A percentile compares a stretch with the other conserved stretches of the same genome.
phyloP scores from a whole-genome alignment of 1,140 invertebrate species.

The Heliconius eleuchia region DNA sequence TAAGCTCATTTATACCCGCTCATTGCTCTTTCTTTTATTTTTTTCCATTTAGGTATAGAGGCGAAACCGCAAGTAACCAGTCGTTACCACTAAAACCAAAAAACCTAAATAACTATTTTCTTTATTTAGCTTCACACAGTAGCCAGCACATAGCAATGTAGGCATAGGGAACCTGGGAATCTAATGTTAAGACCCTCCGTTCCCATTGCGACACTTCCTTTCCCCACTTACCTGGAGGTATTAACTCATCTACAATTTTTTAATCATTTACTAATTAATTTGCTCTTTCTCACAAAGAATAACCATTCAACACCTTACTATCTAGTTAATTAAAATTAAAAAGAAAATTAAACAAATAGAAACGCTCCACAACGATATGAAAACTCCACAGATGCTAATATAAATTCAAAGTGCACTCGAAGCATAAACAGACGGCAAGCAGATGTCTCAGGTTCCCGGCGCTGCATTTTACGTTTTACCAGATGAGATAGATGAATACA shows the following conservation, averaged over 20 bases:
- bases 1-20: too few relatives aligned
- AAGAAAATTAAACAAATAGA: neutral
- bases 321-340: neutral
- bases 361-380: neutral
- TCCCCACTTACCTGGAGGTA: neutral
- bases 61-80: too few relatives aligned
- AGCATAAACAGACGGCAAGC: constrained; percentile 16
- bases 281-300: neutral
- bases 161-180: neutral
- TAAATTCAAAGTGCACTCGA: constrained; percentile 17
- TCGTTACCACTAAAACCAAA: too few relatives aligned
- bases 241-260: too few relatives aligned
- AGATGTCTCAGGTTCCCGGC: neutral
- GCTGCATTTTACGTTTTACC: constrained; percentile 4
- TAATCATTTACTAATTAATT: neutral
- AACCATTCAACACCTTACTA: neutral
- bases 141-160: neutral
- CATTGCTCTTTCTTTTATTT: too few relatives aligned
- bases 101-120: too few relatives aligned
- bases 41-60: too few relatives aligned
- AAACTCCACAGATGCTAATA: constrained; percentile 19
- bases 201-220: too few relatives aligned
- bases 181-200: neutral
- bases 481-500: constrained; percentile 7
- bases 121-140: neutral